Percentiles rank a stretch among this genome's conserved stretches.
These are phyloP conservation scores for Oligia latruncula DNA, from an alignment of 2,888 invertebrate species.

Conservation along the genomic window DNA sequence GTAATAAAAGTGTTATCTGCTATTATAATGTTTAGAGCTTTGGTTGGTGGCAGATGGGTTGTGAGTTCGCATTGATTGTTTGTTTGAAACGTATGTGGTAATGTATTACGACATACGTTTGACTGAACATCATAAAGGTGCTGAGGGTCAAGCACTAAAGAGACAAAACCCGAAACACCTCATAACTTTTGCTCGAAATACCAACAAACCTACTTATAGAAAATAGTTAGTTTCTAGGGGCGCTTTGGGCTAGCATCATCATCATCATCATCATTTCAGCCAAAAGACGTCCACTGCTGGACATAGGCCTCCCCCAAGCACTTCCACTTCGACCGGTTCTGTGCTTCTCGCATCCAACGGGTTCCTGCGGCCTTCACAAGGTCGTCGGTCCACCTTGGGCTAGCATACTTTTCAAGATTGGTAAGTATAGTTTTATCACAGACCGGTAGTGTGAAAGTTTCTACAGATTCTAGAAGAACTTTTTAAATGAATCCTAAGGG, in stretches of 20 bases:
- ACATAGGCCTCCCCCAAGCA: too few relatives aligned
- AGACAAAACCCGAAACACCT: neutral
- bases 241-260: neutral
- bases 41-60: neutral
- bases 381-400: too few relatives aligned
- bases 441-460: neutral
- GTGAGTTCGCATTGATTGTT: conserved; percentile 10
- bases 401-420: neutral
- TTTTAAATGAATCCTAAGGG: neutral
- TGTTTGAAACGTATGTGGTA: too few relatives aligned
- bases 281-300: too few relatives aligned
- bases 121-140: neutral
- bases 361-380: too few relatives aligned
- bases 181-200: neutral
- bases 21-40: conserved; percentile 28
- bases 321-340: too few relatives aligned
- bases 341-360: too few relatives aligned
- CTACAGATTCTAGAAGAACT: neutral
- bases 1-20: conserved; percentile 35
- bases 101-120: neutral
- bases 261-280: too few relatives aligned
- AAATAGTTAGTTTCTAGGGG: neutral
- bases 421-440: neutral
- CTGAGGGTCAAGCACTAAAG: neutral
- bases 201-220: neutral